Evolutionary conservation across 2,888 invertebrate genomes (phyloP).

Genomic region (Campoplex capitator): DNA sequence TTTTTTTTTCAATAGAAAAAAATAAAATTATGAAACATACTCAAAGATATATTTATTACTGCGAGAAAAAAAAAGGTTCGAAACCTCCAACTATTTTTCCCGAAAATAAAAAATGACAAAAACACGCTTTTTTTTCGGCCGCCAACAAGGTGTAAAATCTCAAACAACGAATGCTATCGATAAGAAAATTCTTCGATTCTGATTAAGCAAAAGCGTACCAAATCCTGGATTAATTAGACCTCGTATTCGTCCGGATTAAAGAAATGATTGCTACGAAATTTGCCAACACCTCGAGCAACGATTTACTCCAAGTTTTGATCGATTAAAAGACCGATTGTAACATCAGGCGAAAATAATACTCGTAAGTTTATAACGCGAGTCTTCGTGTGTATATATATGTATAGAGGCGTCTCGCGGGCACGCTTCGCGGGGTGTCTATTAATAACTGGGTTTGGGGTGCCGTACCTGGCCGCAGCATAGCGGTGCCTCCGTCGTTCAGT

Average conservation of each 20-base stretch:
- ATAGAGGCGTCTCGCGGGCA: constrained; percentile 20
- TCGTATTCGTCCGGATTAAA: not conserved
- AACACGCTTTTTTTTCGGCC: too few relatives aligned
- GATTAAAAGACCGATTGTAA: not conserved
- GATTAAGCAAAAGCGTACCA: not conserved
- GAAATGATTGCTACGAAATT: not conserved
- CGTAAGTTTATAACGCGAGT: not conserved
- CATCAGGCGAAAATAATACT: not conserved
- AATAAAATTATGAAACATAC: too few relatives aligned
- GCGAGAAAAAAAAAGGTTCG: too few relatives aligned
- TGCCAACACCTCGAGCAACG: not conserved
- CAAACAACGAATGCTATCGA: not conserved
- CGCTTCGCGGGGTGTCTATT: constrained; percentile 78
- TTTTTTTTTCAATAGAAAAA: too few relatives aligned
- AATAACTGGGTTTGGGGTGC: constrained; percentile 84
- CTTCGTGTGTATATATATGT: not conserved
- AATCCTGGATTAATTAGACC: not conserved
- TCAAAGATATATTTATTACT: too few relatives aligned
- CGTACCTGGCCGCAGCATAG: constrained; percentile 81
- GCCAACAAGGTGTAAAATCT: too few relatives aligned
- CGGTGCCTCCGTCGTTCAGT: constrained; percentile 65
- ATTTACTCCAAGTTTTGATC: not conserved
- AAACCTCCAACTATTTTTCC: too few relatives aligned
- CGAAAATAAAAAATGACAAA: too few relatives aligned
- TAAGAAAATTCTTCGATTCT: not conserved